Evolutionary conservation across 2,797 vertebrate genomes (phyloP).

Genomic region (Picus viridis): DNA sequence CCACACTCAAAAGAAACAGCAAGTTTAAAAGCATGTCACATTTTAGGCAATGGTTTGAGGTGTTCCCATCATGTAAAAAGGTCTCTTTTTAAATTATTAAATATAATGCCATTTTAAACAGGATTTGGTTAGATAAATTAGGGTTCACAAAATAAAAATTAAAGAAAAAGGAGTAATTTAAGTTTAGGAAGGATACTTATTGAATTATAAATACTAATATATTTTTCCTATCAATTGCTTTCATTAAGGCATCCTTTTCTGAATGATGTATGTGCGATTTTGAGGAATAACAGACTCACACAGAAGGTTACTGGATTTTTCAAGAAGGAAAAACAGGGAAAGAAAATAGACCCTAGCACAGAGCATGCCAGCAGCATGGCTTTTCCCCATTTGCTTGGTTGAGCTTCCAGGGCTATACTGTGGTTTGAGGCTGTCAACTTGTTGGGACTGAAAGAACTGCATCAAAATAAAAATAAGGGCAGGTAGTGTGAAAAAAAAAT

Average conservation of each 20-base stretch:
- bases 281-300: not conserved
- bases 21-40: not conserved
- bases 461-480: not conserved
- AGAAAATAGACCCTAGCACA: not conserved
- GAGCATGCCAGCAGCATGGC: rapidly evolving
- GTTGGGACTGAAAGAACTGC: not conserved
- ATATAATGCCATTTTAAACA: not conserved
- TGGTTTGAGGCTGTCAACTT: not conserved
- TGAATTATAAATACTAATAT: not conserved
- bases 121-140: not conserved
- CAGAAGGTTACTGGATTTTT: not conserved
- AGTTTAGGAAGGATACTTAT: not conserved
- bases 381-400: not conserved
- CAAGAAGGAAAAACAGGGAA: not conserved
- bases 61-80: not conserved
- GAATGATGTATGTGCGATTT: not conserved
- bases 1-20: not conserved
- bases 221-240: not conserved
- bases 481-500: not conserved
- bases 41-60: not conserved
- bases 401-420: not conserved
- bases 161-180: not conserved
- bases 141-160: not conserved
- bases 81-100: not conserved
- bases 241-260: not conserved